Conservation (phyloP, 2,888 invertebrate species). For the Lithophane socia region DNA sequence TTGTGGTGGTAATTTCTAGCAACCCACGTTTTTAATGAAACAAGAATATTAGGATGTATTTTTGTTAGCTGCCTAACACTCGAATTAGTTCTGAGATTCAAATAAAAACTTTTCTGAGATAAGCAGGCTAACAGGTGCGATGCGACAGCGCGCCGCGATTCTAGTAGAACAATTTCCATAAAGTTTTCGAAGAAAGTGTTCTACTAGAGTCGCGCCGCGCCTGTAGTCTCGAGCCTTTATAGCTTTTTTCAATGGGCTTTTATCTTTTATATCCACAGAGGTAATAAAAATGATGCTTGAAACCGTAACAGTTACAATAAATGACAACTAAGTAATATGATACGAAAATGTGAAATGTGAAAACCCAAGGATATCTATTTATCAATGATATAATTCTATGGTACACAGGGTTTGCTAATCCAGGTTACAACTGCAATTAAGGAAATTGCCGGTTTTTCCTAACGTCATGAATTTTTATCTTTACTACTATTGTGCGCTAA, state of each 20-base stretch:
- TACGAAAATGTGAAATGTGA: slow-evolving; percentile 21
- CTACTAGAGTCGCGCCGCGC: not conserved
- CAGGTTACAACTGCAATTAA: slow-evolving; percentile 36
- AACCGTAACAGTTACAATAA: slow-evolving; percentile 1
- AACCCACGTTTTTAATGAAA: not conserved
- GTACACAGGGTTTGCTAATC: slow-evolving; percentile 32
- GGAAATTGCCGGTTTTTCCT: slow-evolving; percentile 42
- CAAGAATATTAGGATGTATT: not conserved
- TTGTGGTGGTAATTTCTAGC: slow-evolving; percentile 16
- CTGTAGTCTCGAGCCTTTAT: not conserved
- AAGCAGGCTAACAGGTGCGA: not conserved
- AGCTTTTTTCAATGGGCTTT: not conserved
- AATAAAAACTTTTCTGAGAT: not conserved
- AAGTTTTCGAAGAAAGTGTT: not conserved
- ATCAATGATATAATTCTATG: slow-evolving; percentile 27
- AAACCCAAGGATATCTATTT: slow-evolving; percentile 32
- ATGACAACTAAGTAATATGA: not conserved
- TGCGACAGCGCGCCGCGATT: not conserved
- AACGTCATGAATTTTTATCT: slow-evolving; percentile 37
- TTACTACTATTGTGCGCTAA: slow-evolving; percentile 21
- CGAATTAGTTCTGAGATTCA: not conserved
- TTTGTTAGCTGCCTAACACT: not conserved
- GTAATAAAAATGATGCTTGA: not conserved
- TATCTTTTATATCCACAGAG: not conserved
- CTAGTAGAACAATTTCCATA: not conserved